These are phyloP conservation scores for Circaetus cinerascens DNA, from an alignment of 2,113 vertebrate genomes.

Conservation along the genomic window DNA sequence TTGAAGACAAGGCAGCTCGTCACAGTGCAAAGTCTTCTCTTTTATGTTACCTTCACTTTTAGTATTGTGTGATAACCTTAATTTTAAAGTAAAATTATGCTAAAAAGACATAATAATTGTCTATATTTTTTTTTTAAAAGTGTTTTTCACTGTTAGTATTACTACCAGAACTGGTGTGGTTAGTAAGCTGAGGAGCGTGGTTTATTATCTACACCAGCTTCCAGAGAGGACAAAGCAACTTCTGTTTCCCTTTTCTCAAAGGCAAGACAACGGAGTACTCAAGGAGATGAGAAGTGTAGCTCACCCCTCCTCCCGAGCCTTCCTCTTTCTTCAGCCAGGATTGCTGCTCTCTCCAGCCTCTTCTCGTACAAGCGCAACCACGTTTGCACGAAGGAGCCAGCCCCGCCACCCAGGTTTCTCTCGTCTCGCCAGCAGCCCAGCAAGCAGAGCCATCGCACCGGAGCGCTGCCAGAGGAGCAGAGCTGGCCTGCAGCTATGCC, in stretches of 20 bases:
- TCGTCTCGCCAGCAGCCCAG: neutral
- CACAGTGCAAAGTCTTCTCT: neutral
- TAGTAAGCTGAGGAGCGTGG: neutral
- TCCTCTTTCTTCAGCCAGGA: neutral
- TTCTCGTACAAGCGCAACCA: accelerated
- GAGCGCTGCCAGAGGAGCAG: neutral
- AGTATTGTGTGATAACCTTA: neutral
- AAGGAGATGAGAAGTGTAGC: neutral
- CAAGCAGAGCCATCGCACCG: neutral
- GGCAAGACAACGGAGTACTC: accelerated
- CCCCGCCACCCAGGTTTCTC: neutral
- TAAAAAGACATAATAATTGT: neutral
- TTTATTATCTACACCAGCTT: neutral
- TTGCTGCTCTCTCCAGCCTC: neutral
- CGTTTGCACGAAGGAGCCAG: accelerated
- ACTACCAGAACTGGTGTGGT: neutral
- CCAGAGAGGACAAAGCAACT: neutral
- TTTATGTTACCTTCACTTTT: neutral
- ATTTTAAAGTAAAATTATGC: neutral
- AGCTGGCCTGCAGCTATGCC: neutral
- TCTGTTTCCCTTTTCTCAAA: neutral
- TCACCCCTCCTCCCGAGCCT: neutral
- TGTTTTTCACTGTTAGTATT: neutral
- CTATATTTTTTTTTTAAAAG: neutral
- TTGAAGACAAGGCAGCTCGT: neutral